Evolutionary conservation across 2,888 invertebrate genomes (phyloP).

Genomic region (Nomada flava): DNA sequence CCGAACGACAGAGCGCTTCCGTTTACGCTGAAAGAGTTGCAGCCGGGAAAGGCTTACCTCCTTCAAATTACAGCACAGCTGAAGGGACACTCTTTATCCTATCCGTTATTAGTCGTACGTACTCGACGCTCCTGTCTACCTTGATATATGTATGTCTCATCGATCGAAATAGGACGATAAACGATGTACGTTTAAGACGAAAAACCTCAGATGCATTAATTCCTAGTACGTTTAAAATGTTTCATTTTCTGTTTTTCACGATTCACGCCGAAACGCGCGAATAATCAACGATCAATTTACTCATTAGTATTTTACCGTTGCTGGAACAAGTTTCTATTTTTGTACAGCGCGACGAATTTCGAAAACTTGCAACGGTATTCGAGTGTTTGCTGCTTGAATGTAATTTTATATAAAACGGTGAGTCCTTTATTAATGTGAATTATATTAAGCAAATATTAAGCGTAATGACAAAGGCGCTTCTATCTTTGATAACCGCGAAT

Average conservation of each 20-base stretch:
- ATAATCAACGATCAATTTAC: not conserved
- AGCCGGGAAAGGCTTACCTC: slow-evolving; percentile 78
- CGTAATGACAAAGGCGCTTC: not conserved
- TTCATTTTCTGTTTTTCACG: not conserved
- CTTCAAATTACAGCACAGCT: slow-evolving; percentile 79
- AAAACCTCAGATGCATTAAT: not conserved
- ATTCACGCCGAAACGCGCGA: not conserved
- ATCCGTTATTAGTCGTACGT: slow-evolving; percentile 77
- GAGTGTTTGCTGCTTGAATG: not conserved
- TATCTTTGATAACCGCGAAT: not conserved
- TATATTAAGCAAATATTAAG: not conserved
- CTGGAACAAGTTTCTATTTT: slow-evolving; percentile 2
- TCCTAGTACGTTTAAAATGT: not conserved
- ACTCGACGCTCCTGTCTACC: slow-evolving; percentile 76
- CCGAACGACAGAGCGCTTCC: slow-evolving; percentile 75
- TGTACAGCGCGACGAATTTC: not conserved
- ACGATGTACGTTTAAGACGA: slow-evolving; percentile 25
- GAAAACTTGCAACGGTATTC: not conserved
- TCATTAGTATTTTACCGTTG: not conserved
- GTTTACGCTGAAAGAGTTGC: slow-evolving; percentile 76
- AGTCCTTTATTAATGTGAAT: too few species aligned
- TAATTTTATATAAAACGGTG: not conserved
- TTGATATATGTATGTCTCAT: slow-evolving; percentile 42
- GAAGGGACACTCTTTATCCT: slow-evolving; percentile 77
- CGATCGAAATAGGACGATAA: slow-evolving; percentile 33